phyloP scores from a whole-genome alignment of 2,888 invertebrate genomes.

The Cheilosia vulpina region DNA sequence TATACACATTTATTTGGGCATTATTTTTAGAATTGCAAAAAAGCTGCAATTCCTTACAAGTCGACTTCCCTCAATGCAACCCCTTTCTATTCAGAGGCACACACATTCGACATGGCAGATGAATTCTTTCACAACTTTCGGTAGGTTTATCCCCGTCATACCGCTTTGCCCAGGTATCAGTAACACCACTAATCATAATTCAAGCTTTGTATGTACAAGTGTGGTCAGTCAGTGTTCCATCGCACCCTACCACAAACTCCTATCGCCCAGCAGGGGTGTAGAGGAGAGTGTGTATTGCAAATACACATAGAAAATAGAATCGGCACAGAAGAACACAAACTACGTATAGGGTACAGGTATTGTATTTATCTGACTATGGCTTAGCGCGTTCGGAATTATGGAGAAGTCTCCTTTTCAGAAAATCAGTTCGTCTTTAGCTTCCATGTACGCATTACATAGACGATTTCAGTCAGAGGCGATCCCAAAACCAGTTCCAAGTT shows the following conservation, averaged over 20 bases:
- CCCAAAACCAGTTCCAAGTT: neutral
- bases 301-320: constrained; percentile 52
- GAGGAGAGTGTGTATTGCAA: constrained; percentile 32
- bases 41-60: constrained; percentile 15
- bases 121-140: constrained; percentile 20
- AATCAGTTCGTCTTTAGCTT: constrained; percentile 72
- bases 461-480: constrained; percentile 27
- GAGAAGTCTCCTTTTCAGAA: constrained; percentile 67
- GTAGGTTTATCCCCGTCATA: neutral
- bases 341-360: constrained; percentile 53
- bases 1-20: neutral
- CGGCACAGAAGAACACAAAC: constrained; percentile 32
- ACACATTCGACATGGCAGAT: neutral
- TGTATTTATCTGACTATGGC: constrained; percentile 55
- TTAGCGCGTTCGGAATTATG: constrained; percentile 53
- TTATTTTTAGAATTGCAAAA: neutral
- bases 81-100: neutral
- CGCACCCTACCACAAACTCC: constrained; percentile 14
- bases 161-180: neutral
- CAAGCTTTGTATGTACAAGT: constrained; percentile 23
- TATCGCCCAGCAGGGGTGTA: neutral
- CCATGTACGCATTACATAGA: constrained; percentile 66
- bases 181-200: constrained; percentile 33
- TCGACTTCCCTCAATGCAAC: neutral
- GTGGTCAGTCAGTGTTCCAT: constrained; percentile 18